Percentiles rank a stretch among this genome's conserved stretches.
These are phyloP conservation scores for Antheraea yamamai DNA, from an alignment of 2,888 invertebrate genomes.

Conservation along the genomic window DNA sequence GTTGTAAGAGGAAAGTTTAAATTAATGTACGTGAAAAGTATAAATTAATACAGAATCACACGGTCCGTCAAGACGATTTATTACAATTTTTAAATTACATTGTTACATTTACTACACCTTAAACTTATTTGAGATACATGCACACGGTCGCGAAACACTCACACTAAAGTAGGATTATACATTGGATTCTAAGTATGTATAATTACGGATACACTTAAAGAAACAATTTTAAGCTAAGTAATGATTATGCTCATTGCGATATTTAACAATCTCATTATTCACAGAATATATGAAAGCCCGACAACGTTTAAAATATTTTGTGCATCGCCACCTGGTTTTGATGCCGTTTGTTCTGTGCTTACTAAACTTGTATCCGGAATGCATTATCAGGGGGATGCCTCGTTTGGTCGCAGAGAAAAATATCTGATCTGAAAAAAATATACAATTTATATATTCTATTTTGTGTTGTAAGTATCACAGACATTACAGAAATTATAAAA, in stretches of 20 bases:
- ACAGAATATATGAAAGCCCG: slow-evolving; percentile 40
- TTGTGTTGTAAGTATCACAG: too few relatives aligned
- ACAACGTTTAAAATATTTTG: slow-evolving; percentile 42
- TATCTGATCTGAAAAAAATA: neutral
- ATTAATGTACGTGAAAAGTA: too few relatives aligned
- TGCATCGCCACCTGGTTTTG: slow-evolving; percentile 41
- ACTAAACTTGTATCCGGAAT: neutral
- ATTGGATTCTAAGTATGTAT: neutral
- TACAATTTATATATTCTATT: neutral
- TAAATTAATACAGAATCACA: too few relatives aligned
- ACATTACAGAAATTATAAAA: too few relatives aligned
- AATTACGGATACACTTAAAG: neutral
- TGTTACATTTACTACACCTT: too few relatives aligned
- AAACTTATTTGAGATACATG: neutral
- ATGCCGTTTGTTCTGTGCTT: neutral
- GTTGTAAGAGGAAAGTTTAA: too few relatives aligned
- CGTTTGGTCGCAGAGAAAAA: neutral
- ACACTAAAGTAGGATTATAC: neutral
- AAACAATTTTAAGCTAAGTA: neutral
- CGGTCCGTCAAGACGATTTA: too few relatives aligned
- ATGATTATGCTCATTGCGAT: slow-evolving; percentile 25
- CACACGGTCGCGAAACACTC: neutral
- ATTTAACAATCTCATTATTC: slow-evolving; percentile 27
- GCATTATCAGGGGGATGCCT: neutral
- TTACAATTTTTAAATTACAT: too few relatives aligned